Evolutionary conservation across 2,113 vertebrate genomes (phyloP), one percentile per base, ranked within the genome.

Genomic region (Nibea coibor): DNA sequence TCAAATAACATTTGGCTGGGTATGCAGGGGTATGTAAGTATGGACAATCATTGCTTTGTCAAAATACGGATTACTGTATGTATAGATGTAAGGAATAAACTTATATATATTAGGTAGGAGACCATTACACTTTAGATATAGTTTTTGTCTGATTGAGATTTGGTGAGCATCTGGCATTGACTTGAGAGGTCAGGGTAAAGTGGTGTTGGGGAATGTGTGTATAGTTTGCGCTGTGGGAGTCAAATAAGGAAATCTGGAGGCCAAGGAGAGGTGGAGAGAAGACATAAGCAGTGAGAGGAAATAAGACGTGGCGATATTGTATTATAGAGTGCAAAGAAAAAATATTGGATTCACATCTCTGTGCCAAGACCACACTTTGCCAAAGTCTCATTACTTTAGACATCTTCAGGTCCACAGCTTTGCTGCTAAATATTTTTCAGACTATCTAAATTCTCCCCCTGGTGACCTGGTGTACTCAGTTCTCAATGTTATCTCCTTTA

Each of bases 1-100:
- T 77, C 11, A 81, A 80, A 80, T 71, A 80, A 48, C n/a, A 5
- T 31, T 17, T 28, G 35, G 35, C 2, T 1, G 35, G 35, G 35
- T 39, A 39, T 39, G 7, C 35, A 39, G 35, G 1, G 24, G 35
- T 39, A 39, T 70, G 28, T 12, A 8, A 51, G 62, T 28, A 50
- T 48, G 6, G 26, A 42, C 8, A 53, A 17, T 31, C 4, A 35
- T 57, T 20, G 1, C 24, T 14, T 16, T 48, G 35, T 7, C 35
- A 39, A 39, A 39, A 39, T 39, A 39, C 35, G 8, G 35, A 39
- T 39, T 39, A 35, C 35, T 35, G 35, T 35, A 39, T 39, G 35
- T 35, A 35, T 7, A 35, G 31, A 35, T 35, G 31, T 35, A 8
- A 35, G 31, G 7, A 35, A 35, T 35, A 35, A 7, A 35, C 6